Conservation (phyloP, 2,113 vertebrate species). For the Antechinus flavipes region DNA sequence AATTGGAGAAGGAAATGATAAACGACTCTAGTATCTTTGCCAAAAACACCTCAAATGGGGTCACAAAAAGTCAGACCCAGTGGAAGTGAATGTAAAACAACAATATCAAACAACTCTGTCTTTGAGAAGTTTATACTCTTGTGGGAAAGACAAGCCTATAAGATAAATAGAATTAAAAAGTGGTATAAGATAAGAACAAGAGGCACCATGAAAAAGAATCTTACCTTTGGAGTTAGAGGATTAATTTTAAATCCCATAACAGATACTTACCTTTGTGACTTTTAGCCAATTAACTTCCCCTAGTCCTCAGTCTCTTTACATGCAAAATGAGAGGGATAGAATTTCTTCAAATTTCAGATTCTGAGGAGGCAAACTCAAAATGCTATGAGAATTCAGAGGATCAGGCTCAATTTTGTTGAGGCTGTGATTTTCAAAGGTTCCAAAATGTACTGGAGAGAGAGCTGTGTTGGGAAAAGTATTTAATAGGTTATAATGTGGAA, state of each 20-base stretch:
- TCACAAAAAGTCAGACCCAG: background rate
- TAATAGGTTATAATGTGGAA: background rate
- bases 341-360: background rate
- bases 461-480: background rate
- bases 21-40: background rate
- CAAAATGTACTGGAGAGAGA: background rate
- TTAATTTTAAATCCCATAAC: background rate
- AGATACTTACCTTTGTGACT: background rate
- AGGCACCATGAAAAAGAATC: background rate
- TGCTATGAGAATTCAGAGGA: background rate
- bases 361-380: background rate
- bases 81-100: background rate
- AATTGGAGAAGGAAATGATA: background rate
- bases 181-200: background rate
- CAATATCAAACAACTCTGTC: background rate
- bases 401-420: background rate
- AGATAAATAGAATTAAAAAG: background rate
- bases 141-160: background rate
- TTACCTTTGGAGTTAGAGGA: background rate
- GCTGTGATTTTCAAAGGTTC: background rate
- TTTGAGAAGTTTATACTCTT: background rate
- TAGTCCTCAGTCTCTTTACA: background rate
- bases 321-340: background rate
- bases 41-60: background rate
- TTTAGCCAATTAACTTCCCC: background rate